Conservation (phyloP, 2,888 invertebrate species). For the Pyrrhosoma nymphula region DNA sequence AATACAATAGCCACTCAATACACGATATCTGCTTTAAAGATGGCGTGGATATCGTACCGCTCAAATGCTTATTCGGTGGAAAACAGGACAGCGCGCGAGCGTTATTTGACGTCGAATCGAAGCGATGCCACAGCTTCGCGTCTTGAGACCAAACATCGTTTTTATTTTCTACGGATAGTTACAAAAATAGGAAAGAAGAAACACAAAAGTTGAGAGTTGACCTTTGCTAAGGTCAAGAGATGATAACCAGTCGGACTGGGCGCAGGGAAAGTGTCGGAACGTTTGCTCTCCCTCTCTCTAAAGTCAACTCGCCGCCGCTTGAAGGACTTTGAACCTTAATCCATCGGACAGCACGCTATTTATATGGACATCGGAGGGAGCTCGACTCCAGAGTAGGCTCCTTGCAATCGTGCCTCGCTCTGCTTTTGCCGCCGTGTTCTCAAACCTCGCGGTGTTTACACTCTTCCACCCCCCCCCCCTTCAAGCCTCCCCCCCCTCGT, state of each 20-base stretch:
- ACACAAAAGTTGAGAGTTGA: neutral
- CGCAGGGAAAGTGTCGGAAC: neutral
- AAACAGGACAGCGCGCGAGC: no score
- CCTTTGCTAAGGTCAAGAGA: neutral
- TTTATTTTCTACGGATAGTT: neutral
- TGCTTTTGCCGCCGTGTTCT: neutral
- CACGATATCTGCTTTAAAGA: no score
- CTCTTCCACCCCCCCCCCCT: neutral
- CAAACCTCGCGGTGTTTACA: neutral
- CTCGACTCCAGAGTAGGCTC: neutral
- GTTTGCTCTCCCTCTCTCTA: neutral
- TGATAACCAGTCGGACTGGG: conserved; percentile 2
- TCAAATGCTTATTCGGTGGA: no score
- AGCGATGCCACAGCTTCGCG: no score
- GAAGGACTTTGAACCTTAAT: conserved; percentile 22
- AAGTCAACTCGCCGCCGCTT: neutral
- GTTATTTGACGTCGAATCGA: no score
- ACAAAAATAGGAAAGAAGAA: neutral
- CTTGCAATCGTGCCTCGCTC: neutral
- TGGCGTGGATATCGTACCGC: no score
- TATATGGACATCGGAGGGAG: neutral
- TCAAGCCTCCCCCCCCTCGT: neutral
- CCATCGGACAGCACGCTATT: neutral
- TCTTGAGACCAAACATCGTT: neutral
- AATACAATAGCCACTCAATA: no score